Percentiles rank a stretch among this genome's conserved stretches.
Evolutionary conservation across 2,113 vertebrate species (phyloP).

Genomic region (Pardalotus punctatus): DNA sequence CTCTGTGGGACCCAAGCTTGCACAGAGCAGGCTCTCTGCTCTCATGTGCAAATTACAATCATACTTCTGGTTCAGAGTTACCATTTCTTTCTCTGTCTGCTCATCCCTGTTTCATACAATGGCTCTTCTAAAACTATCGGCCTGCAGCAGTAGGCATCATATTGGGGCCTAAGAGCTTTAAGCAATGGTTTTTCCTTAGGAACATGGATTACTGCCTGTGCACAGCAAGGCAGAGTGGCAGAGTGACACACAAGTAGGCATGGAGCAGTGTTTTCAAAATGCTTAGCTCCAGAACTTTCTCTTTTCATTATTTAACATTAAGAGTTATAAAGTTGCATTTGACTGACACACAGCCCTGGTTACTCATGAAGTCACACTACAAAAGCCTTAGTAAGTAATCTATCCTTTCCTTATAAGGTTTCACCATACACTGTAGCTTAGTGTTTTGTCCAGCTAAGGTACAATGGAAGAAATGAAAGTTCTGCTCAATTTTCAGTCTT

Average conservation of each 20-base stretch:
- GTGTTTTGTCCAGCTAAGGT: neutral
- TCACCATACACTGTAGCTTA: neutral
- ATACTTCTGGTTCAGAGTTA: neutral
- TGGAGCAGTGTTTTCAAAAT: neutral
- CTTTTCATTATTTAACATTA: neutral
- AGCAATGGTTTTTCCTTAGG: neutral
- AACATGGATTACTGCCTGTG: neutral
- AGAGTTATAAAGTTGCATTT: neutral
- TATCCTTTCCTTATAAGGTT: neutral
- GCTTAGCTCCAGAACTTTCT: neutral
- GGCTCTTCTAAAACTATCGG: neutral
- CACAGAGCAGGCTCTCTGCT: neutral
- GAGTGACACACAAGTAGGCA: neutral
- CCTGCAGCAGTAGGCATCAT: neutral
- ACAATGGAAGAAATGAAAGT: neutral
- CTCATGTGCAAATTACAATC: neutral
- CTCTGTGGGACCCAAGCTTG: neutral
- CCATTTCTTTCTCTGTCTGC: neutral
- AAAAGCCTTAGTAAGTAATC: neutral
- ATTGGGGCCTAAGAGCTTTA: neutral
- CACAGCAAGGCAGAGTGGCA: neutral
- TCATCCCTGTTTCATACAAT: neutral
- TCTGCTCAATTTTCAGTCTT: neutral
- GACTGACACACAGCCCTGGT: neutral
- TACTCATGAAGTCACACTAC: neutral